These are phyloP conservation scores for Sinelater perroti DNA, from an alignment of 2,888 invertebrate species.

Conservation along the genomic window DNA sequence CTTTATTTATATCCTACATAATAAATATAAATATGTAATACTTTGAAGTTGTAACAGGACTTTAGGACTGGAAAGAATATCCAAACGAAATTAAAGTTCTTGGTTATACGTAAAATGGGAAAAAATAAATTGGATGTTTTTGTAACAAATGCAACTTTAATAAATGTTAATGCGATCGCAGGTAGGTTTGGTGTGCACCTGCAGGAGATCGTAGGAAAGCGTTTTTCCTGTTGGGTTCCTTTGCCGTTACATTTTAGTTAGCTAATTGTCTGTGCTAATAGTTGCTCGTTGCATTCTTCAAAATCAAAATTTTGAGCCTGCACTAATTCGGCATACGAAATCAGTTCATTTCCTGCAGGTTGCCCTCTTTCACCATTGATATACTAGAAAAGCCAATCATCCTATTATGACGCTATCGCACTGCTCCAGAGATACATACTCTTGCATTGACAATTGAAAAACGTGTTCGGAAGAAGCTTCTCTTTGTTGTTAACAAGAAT, in stretches of 20 bases:
- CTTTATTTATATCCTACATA: too few relatives aligned
- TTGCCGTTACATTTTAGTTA: slow-evolving; percentile 67
- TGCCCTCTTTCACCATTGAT: slow-evolving; percentile 56
- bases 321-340: slow-evolving; percentile 61
- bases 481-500: too few relatives aligned
- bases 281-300: slow-evolving; percentile 49
- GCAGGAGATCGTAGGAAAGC: slow-evolving; percentile 66
- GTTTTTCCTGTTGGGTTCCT: slow-evolving; percentile 65
- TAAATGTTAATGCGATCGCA: too few relatives aligned
- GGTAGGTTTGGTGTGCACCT: slow-evolving; percentile 58
- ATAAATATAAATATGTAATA: too few relatives aligned
- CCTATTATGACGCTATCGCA: slow-evolving; percentile 67
- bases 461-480: slow-evolving; percentile 65
- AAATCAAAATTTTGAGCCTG: slow-evolving; percentile 57
- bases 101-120: too few relatives aligned
- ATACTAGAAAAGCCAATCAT: slow-evolving; percentile 66
- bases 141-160: too few relatives aligned
- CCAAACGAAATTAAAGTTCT: too few relatives aligned
- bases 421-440: slow-evolving; percentile 61
- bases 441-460: slow-evolving; percentile 63
- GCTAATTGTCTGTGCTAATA: slow-evolving; percentile 62
- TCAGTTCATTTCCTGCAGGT: slow-evolving; percentile 50
- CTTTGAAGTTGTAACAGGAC: too few relatives aligned
- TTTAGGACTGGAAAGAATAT: too few relatives aligned
- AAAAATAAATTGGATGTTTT: too few relatives aligned